These are phyloP conservation scores for Chloromyia formosa DNA, from an alignment of 2,888 invertebrate species.

Conservation along the genomic window DNA sequence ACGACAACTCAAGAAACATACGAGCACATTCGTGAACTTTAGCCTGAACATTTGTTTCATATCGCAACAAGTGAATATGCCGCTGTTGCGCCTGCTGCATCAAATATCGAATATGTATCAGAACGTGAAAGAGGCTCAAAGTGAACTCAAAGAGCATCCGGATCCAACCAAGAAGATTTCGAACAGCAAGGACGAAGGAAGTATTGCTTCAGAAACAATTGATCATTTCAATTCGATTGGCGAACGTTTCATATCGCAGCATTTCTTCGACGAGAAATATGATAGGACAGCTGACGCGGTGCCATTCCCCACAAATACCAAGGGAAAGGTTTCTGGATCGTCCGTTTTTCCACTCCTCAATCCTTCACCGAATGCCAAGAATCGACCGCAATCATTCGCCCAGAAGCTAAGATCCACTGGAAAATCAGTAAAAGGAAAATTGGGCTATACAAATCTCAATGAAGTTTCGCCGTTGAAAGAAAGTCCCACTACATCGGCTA, in stretches of 20 bases:
- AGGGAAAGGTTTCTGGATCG: slow-evolving; percentile 57
- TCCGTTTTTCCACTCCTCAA: slow-evolving; percentile 61
- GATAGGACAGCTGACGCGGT: slow-evolving; percentile 63
- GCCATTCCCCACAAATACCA: slow-evolving; percentile 55
- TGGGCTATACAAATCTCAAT: slow-evolving; percentile 79
- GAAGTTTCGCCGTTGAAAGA: slow-evolving; percentile 74
- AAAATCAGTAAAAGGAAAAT: slow-evolving; percentile 80
- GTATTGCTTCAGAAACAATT: slow-evolving; percentile 66
- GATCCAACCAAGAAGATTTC: slow-evolving; percentile 60
- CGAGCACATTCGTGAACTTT: slow-evolving; percentile 91
- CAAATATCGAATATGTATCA: slow-evolving; percentile 98
- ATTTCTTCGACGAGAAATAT: slow-evolving; percentile 62
- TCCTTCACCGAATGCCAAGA: slow-evolving; percentile 63
- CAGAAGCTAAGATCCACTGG: slow-evolving; percentile 86
- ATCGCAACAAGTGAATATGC: slow-evolving; percentile 97
- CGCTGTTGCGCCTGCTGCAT: slow-evolving; percentile 87
- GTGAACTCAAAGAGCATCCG: slow-evolving; percentile 82
- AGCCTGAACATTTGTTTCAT: slow-evolving; percentile 88
- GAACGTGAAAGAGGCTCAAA: slow-evolving; percentile 94
- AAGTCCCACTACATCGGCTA: slow-evolving; percentile 69
- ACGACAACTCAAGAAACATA: slow-evolving; percentile 88
- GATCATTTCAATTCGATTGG: slow-evolving; percentile 60
- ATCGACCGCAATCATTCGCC: slow-evolving; percentile 85
- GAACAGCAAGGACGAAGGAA: slow-evolving; percentile 70
- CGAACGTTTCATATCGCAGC: slow-evolving; percentile 60